Evolutionary conservation across 2,888 invertebrate species (phyloP).

Genomic region (Meiosimyza platycephala): DNA sequence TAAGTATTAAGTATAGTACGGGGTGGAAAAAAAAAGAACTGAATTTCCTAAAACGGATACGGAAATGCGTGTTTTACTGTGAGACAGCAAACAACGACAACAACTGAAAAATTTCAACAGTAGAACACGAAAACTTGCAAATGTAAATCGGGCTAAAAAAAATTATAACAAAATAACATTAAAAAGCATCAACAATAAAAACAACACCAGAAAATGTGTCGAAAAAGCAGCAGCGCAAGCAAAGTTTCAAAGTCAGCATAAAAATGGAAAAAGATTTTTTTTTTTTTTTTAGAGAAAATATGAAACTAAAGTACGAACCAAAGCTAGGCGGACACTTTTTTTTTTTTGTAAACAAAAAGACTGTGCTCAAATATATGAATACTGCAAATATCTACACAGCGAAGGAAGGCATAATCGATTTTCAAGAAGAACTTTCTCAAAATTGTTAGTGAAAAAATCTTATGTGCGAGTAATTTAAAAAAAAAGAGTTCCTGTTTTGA

Average conservation of each 20-base stretch:
- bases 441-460: too few relatives aligned
- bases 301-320: not conserved
- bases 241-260: slow-evolving; percentile 45
- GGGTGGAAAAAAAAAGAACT: slow-evolving; percentile 22
- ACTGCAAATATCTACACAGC: too few relatives aligned
- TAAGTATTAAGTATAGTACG: not conserved
- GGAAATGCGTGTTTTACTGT: slow-evolving; percentile 52
- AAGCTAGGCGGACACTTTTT: too few relatives aligned
- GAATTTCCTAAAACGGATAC: slow-evolving; percentile 47
- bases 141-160: slow-evolving; percentile 43
- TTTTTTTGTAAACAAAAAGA: too few relatives aligned
- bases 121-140: slow-evolving; percentile 43
- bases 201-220: slow-evolving; percentile 24
- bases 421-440: too few relatives aligned
- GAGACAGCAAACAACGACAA: slow-evolving; percentile 44
- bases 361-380: too few relatives aligned
- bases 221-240: slow-evolving; percentile 25
- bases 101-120: slow-evolving; percentile 28
- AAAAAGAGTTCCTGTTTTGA: too few relatives aligned
- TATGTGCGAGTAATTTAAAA: too few relatives aligned
- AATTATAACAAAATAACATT: not conserved
- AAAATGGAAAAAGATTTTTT: slow-evolving; percentile 14
- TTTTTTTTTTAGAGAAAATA: slow-evolving; percentile 1
- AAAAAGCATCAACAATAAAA: slow-evolving; percentile 28
- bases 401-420: too few relatives aligned